Evolutionary conservation across 2,888 invertebrate species (phyloP).

Genomic region (Sabatieria punctata): DNA sequence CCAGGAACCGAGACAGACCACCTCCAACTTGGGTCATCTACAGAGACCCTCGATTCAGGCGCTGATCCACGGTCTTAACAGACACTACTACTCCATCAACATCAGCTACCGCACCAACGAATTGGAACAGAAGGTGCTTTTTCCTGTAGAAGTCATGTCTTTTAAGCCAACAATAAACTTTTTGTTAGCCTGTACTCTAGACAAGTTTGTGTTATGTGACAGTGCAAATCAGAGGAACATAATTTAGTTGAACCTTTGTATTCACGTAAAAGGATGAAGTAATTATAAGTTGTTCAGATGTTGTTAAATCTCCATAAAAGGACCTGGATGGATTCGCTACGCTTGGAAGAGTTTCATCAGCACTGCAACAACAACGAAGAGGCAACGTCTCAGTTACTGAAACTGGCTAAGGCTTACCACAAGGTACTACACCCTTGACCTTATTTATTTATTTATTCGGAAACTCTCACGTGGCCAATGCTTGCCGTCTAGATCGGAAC

Average conservation of each 20-base stretch:
- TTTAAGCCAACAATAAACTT: slow-evolving; percentile 4
- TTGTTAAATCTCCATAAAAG: slow-evolving; percentile 92
- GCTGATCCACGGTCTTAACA: slow-evolving; percentile 89
- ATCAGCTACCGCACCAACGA: slow-evolving; percentile 99
- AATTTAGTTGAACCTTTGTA: too few relatives aligned
- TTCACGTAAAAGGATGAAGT: too few relatives aligned
- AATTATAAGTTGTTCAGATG: slow-evolving; percentile 45
- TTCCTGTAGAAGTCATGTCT: neutral
- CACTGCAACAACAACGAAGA: slow-evolving; percentile 83
- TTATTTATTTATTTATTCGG: too few relatives aligned
- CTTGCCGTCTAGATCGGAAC: too few relatives aligned
- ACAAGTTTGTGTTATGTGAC: too few relatives aligned
- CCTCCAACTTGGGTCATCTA: slow-evolving; percentile 91
- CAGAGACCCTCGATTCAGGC: slow-evolving; percentile 97
- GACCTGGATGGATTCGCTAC: slow-evolving; percentile 92
- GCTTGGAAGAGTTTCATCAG: slow-evolving; percentile 64
- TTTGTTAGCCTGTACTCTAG: too few relatives aligned
- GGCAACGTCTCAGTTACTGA: slow-evolving; percentile 87
- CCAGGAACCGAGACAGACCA: slow-evolving; percentile 95
- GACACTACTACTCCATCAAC: slow-evolving; percentile 97
- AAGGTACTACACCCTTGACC: too few relatives aligned
- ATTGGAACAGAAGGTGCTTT: slow-evolving; percentile 65
- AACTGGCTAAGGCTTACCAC: slow-evolving; percentile 89
- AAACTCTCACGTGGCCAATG: too few relatives aligned
- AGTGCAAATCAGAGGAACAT: too few relatives aligned